Percentiles rank a stretch among this genome's conserved stretches.
Evolutionary conservation across 1,140 invertebrate genomes (phyloP).

Genomic region (Trissolcus basalis): DNA sequence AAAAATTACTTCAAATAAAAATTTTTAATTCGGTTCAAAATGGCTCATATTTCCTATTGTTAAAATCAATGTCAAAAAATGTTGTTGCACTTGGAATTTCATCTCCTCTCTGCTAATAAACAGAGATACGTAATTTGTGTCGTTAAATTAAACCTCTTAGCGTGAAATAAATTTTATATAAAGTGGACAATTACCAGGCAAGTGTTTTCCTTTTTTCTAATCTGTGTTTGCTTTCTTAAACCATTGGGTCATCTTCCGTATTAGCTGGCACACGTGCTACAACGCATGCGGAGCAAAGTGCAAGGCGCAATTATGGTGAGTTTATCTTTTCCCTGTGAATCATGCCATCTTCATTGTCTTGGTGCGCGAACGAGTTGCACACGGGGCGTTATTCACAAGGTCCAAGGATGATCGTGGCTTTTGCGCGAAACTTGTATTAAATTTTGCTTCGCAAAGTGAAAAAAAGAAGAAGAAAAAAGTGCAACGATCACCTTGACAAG

Average conservation of each 20-base stretch:
- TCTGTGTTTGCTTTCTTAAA: constrained; percentile 43
- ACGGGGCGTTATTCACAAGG: not conserved
- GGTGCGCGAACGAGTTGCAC: constrained; percentile 11
- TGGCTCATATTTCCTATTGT: no score
- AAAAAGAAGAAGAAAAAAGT: no score
- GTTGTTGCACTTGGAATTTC: no score
- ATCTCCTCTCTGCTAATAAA: no score
- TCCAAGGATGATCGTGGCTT: not conserved
- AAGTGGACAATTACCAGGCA: not conserved
- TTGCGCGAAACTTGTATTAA: not conserved
- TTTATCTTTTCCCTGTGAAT: constrained; percentile 72
- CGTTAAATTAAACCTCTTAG: no score
- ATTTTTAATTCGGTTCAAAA: no score
- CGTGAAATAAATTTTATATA: no score
- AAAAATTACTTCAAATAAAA: no score
- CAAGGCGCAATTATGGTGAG: constrained; percentile 71
- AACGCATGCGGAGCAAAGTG: constrained; percentile 68
- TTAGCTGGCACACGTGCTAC: constrained; percentile 60
- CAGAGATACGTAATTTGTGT: no score
- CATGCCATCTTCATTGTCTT: constrained; percentile 68
- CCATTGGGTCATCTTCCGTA: constrained; percentile 46
- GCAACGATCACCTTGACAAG: no score
- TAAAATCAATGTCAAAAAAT: no score
- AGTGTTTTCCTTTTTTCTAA: constrained; percentile 32
- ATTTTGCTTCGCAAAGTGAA: not conserved